Percentiles rank a stretch among this genome's conserved stretches.
phyloP scores from a whole-genome alignment of 2,797 vertebrate genomes.

The Anomalospiza imberbis region DNA sequence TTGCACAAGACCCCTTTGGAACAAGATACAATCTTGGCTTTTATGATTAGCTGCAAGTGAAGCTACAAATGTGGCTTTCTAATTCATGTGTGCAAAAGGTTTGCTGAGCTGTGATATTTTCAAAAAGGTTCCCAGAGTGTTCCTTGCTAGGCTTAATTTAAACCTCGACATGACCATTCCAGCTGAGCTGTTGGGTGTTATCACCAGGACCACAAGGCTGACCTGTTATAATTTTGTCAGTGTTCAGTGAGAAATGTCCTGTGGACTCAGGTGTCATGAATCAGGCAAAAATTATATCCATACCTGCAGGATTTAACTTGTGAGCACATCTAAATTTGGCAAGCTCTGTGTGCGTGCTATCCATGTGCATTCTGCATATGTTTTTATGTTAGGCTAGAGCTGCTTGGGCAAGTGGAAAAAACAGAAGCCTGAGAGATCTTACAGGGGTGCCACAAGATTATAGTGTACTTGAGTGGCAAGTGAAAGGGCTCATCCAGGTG shows the following conservation, averaged over 20 bases:
- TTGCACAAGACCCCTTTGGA: not conserved
- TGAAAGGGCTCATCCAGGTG: conserved; percentile 16
- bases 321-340: not conserved
- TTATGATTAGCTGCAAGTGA: not conserved
- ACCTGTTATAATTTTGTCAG: not conserved
- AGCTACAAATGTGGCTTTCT: not conserved
- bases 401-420: not conserved
- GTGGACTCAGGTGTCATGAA: not conserved
- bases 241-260: not conserved
- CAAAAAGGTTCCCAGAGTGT: not conserved
- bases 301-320: not conserved
- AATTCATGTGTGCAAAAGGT: accelerated
- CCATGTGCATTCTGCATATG: not conserved
- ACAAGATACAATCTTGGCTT: accelerated
- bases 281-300: not conserved
- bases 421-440: not conserved
- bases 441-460: not conserved
- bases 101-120: not conserved
- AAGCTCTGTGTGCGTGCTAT: not conserved
- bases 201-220: not conserved
- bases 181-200: not conserved
- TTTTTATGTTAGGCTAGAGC: not conserved
- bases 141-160: not conserved
- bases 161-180: not conserved
- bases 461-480: not conserved